Base-by-base conservation (phyloP, 37 sponge, comb jelly and placozoan species). In the Crambe crambe region DNA sequence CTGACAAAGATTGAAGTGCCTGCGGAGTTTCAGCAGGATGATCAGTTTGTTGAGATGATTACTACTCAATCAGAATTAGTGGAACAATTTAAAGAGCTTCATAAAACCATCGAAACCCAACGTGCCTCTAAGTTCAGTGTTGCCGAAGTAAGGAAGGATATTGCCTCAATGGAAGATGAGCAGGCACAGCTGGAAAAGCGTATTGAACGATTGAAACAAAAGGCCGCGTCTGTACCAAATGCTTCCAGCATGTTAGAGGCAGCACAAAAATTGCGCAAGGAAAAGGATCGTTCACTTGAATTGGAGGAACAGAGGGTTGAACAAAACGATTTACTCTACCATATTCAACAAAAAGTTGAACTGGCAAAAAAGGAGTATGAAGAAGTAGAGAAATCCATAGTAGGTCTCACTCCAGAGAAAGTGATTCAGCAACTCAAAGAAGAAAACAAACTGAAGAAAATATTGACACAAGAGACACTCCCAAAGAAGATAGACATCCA, bases 91-190 rank as follows among this genome's bases (percentile, higher is more conserved):
- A 96, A 96, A 71, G 89, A 92, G 63, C 87, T 94, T 22, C 99
- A 99, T 77, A 94, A 92, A 43, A 87, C 92, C 0, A 77, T 80
- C n/a, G 95, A 96, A 41, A 76, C 86, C 51, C 76, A 95, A 37
- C 77, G 83, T 37, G 23, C 85, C 41, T 89, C 92, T 43, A 80
- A 91, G 71, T 94, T 91, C 64, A 89, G 84, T 47, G 92, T 92
- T 26, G 87, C 78, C 29, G 97, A 99, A 23, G 89, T 99, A 0
- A 82, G 94, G 26, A 92, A 79, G 77, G 99, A 99, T 68, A 99
- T 99, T 37, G 70, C 74, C n/a, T 74, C 86, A 58, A 99, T 99
- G 99, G 97, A 99, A 58, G 97, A 99, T 64, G 99, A 99, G 84
- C 86, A 89, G 40, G 91, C 90, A 20, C 97, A 96, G 68, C 58